A percentile compares a stretch with the other conserved stretches of the same genome.
Conservation (phyloP, 1,140 invertebrate genomes). For the Pachyrhynchus sulphureomaculatus region DNA sequence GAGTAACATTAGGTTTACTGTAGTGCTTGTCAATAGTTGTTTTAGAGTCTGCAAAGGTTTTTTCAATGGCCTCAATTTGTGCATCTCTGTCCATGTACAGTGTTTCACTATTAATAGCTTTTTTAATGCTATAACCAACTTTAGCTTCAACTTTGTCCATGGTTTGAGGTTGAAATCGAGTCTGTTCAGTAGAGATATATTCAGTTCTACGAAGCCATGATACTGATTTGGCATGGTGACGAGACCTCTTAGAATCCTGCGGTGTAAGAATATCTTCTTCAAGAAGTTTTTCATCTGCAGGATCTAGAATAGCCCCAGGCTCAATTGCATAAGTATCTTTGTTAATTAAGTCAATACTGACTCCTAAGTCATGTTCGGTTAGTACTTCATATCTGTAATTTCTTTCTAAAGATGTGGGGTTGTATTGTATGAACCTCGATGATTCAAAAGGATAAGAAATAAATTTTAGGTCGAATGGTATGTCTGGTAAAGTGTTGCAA, state of each 20-base stretch:
- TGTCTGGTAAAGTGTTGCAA: slow-evolving; percentile 94
- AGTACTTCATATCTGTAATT: slow-evolving; percentile 96
- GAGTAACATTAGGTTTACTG: slow-evolving; percentile 89
- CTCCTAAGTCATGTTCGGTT: slow-evolving; percentile 95
- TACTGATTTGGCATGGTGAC: slow-evolving; percentile 90
- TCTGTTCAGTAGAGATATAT: slow-evolving; percentile 98
- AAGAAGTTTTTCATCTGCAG: slow-evolving; percentile 87
- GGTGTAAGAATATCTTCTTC: slow-evolving; percentile 90
- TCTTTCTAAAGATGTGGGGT: slow-evolving; percentile 89
- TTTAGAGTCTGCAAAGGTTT: slow-evolving; percentile 94
- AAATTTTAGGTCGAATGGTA: slow-evolving; percentile 98
- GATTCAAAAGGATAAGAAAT: slow-evolving; percentile 95
- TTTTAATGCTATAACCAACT: slow-evolving; percentile 97
- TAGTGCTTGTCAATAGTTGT: slow-evolving; percentile 88
- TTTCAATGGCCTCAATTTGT: slow-evolving; percentile 97
- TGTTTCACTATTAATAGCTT: slow-evolving; percentile 91
- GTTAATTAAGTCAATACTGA: slow-evolving; percentile 95
- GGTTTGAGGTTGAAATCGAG: slow-evolving; percentile 91
- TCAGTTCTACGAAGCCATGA: slow-evolving; percentile 97
- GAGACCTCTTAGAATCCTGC: slow-evolving; percentile 83
- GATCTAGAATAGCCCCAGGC: slow-evolving; percentile 71
- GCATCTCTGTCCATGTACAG: slow-evolving; percentile 96
- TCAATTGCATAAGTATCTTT: slow-evolving; percentile 88
- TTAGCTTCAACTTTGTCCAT: slow-evolving; percentile 97
- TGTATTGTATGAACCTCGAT: slow-evolving; percentile 92